Percentiles rank a stretch among this genome's conserved stretches.
Conservation (phyloP, 2,797 vertebrate genomes). For the Heteromormyrus szaboi region DNA sequence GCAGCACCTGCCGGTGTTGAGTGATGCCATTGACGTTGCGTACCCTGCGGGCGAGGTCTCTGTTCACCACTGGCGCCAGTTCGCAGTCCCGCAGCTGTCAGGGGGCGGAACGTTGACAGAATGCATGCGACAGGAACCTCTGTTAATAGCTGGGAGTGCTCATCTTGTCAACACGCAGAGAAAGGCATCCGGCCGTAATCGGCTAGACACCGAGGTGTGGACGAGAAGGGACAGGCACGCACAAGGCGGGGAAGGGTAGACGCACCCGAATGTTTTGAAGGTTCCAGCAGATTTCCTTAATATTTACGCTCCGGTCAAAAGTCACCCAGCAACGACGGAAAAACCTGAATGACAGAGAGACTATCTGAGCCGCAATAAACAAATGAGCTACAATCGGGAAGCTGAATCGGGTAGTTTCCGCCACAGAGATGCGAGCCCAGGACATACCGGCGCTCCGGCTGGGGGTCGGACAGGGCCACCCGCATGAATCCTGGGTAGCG, state of each 20-base stretch:
- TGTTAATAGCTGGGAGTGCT: background rate
- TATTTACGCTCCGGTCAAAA: slow-evolving; percentile 83
- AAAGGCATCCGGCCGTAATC: background rate
- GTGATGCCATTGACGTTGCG: slow-evolving; percentile 83
- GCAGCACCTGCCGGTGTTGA: slow-evolving; percentile 83
- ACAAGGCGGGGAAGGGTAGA: background rate
- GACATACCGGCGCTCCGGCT: slow-evolving; percentile 78
- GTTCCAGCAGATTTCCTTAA: slow-evolving; percentile 92
- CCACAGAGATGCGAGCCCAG: background rate
- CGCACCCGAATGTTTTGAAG: slow-evolving; percentile 86
- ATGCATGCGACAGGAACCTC: background rate
- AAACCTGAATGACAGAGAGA: slow-evolving; percentile 57
- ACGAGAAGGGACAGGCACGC: background rate
- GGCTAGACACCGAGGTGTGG: background rate
- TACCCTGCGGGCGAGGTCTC: slow-evolving; percentile 79
- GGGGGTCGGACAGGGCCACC: slow-evolving; percentile 83
- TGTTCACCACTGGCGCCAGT: slow-evolving; percentile 82
- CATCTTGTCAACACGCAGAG: background rate
- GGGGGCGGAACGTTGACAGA: background rate
- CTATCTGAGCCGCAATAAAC: background rate
- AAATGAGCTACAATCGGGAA: background rate
- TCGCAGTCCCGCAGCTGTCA: slow-evolving; percentile 82
- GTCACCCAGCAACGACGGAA: slow-evolving; percentile 87
- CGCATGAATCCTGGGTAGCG: slow-evolving; percentile 85
- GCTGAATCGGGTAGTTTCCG: background rate